Conservation (phyloP, 2,888 invertebrate genomes). For the Drosophila greeni region DNA sequence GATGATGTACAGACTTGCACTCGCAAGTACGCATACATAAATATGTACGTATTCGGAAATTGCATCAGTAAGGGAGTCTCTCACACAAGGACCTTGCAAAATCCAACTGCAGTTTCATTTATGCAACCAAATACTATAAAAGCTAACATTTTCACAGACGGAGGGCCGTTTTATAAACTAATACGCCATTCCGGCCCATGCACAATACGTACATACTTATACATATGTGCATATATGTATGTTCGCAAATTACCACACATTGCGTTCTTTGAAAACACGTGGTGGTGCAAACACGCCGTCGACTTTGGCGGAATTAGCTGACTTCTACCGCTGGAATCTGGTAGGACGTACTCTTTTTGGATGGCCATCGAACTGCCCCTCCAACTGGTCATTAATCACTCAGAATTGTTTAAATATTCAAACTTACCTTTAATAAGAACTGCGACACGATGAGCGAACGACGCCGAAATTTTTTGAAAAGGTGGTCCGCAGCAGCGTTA, state of each 20-base stretch:
- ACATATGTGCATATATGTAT: slow-evolving; percentile 10
- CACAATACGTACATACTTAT: slow-evolving; percentile 7
- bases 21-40: slow-evolving; percentile 10
- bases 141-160: slow-evolving; percentile 9
- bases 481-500: background rate
- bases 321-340: no score
- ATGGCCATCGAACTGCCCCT: no score
- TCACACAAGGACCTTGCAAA: slow-evolving; percentile 4
- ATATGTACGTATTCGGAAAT: slow-evolving; percentile 7
- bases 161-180: slow-evolving; percentile 24
- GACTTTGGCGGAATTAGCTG: background rate
- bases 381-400: background rate
- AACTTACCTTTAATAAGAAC: slow-evolving; percentile 8
- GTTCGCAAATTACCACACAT: slow-evolving; percentile 36
- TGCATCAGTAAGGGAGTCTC: slow-evolving; percentile 8
- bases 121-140: slow-evolving; percentile 12
- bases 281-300: slow-evolving; percentile 15
- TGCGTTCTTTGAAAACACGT: slow-evolving; percentile 41
- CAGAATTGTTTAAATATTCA: slow-evolving; percentile 4
- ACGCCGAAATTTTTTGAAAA: slow-evolving; percentile 14
- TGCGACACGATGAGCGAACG: slow-evolving; percentile 8
- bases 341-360: background rate
- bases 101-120: slow-evolving; percentile 1
- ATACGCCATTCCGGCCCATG: slow-evolving; percentile 33
- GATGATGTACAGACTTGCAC: slow-evolving; percentile 19